Base-by-base conservation (phyloP, 1,140 invertebrate species). In the Pseudachorutes palmiensis region DNA sequence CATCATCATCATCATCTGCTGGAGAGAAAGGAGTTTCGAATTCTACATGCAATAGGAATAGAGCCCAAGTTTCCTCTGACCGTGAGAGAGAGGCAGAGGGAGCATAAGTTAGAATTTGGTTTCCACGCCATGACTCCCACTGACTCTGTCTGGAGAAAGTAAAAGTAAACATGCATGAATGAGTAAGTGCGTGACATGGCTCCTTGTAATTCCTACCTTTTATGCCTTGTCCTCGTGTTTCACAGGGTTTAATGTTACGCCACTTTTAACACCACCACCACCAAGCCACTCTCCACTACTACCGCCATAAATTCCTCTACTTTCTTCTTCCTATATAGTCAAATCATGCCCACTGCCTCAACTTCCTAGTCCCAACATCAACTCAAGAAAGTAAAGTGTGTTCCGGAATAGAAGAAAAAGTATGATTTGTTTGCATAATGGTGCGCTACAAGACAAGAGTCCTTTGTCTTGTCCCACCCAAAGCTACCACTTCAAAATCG, bases 1-100 rank as follows among this genome's bases (percentile, higher is more conserved):
- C 65, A 66, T 66, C 62, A 64, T 45, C 31, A 41, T 55, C 65
- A 41, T 66, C 58, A 55, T 55, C 51, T 55, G 12, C 14, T 14
- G 51, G 12, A 9, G 9, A 45, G 36, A 45, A n/a, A n/a, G n/a
- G n/a, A n/a, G n/a, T 41, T 19, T 41, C 36, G 5, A 9, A 5
- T 19, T 41, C 19, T 41, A 41, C 36, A 9, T 41, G 19, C 36
- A 9, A 19, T 41, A 41, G 19, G 51, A 55, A 24, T 5, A 55
- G 51, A 55, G 5, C 12, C 12, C 51, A 55, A 55, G 51, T 22
- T 24, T 22, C 9, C 9, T 55, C 24, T 55, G 12, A 16, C 5
- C 51, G 9, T 19, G 9, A 55, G 9, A 22, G 9, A 55, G 24
- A 14, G 5, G 12, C 12, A 55, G 24, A 55, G 51, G 24, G 5